These are phyloP conservation scores for Zhengitettix transpicula DNA, from an alignment of 2,888 invertebrate species.

Conservation along the genomic window DNA sequence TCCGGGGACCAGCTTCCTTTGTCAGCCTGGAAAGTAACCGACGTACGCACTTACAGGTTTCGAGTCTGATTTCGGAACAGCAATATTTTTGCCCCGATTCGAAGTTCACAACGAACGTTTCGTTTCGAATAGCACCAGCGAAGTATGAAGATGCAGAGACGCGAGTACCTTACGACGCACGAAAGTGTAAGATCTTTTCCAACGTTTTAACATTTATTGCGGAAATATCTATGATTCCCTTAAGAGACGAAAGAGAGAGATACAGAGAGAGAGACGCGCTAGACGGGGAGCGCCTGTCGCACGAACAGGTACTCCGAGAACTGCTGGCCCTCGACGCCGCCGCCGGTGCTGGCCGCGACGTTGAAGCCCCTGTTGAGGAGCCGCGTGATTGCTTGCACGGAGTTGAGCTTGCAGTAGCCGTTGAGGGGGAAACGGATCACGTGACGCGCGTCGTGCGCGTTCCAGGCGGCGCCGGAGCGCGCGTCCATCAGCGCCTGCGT, in stretches of 20 bases:
- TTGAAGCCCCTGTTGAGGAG: conserved; percentile 62
- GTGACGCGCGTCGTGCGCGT: conserved; percentile 62
- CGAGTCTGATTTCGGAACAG: no score
- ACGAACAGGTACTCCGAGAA: conserved; percentile 78
- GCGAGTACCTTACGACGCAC: no score
- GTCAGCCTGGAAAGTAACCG: no score
- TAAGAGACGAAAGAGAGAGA: background rate
- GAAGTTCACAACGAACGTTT: no score
- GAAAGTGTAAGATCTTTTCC: no score
- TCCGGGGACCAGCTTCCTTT: no score
- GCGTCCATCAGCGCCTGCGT: conserved; percentile 66
- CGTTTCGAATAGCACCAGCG: no score
- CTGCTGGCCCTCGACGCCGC: conserved; percentile 76
- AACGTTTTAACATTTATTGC: no score
- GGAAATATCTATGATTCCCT: no score
- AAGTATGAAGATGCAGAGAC: no score
- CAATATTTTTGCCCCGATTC: no score
- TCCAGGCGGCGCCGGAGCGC: conserved; percentile 64
- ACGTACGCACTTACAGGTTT: no score
- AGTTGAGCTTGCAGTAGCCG: conserved; percentile 78
- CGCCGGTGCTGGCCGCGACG: conserved; percentile 68
- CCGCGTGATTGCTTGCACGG: conserved; percentile 72
- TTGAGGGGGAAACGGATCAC: conserved; percentile 74
- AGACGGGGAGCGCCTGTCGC: conserved; percentile 27
- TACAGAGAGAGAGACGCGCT: background rate